A percentile compares a stretch with the other conserved stretches of the same genome.
Conservation (phyloP, 1,140 invertebrate genomes). For the Stratiolaelaps scimitus region DNA sequence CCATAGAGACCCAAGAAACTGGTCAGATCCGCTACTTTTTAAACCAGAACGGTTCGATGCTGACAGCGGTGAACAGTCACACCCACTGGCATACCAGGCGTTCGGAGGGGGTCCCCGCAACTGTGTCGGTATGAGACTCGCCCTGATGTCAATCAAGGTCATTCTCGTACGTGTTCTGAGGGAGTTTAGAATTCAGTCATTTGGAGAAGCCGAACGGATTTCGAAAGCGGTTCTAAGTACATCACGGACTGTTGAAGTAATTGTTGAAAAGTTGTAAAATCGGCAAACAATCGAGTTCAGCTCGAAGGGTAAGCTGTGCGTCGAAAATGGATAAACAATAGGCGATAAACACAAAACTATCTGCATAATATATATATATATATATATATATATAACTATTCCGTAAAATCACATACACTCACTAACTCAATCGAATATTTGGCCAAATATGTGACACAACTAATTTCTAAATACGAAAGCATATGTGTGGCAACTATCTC, state of each 20-base stretch:
- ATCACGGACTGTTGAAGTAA: neutral
- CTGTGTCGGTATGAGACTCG: slow-evolving; percentile 1
- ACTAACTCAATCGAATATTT: no score
- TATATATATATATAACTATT: no score
- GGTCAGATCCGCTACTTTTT: slow-evolving; percentile 4
- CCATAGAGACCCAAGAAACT: slow-evolving; percentile 3
- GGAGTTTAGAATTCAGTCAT: neutral
- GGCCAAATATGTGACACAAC: no score
- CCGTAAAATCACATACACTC: no score
- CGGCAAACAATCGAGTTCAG: neutral
- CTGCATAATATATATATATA: no score
- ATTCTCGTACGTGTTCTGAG: neutral
- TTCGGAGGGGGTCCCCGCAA: slow-evolving; percentile 5
- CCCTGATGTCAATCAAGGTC: neutral
- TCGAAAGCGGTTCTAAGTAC: neutral
- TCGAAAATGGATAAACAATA: no score
- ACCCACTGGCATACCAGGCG: slow-evolving; percentile 1
- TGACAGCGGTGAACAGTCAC: no score
- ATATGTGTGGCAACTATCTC: no score
- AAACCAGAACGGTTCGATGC: slow-evolving; percentile 20
- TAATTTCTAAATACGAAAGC: no score
- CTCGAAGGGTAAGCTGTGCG: no score
- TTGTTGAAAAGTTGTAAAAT: neutral
- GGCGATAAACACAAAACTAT: no score
- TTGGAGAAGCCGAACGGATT: neutral